These are phyloP conservation scores for Amazona vittata DNA, from an alignment of 2,113 vertebrate species.

Conservation along the genomic window DNA sequence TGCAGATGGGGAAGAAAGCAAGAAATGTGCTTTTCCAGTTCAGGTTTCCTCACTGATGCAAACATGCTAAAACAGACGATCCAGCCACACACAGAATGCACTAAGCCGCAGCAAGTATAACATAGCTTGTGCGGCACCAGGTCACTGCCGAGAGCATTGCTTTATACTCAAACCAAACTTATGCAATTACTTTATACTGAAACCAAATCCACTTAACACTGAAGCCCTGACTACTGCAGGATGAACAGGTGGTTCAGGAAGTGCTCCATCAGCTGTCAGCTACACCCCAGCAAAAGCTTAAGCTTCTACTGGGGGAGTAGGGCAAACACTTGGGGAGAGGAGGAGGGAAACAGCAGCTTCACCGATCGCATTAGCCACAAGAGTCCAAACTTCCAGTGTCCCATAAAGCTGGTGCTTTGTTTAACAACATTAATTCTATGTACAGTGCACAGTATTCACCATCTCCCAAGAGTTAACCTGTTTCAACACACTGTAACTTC, in stretches of 20 bases:
- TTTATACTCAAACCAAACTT: background rate
- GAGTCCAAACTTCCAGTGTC: fast-evolving
- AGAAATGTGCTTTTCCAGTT: background rate
- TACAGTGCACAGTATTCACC: background rate
- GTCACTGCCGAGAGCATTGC: background rate
- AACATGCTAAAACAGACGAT: background rate
- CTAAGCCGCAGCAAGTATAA: background rate
- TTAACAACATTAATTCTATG: background rate
- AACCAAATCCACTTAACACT: background rate
- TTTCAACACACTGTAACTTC: background rate
- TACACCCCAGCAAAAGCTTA: background rate
- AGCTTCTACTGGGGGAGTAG: background rate
- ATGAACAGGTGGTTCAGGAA: background rate
- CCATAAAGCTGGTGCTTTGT: background rate
- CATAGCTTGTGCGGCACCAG: background rate
- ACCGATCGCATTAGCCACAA: background rate
- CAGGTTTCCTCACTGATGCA: background rate
- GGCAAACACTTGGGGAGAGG: background rate
- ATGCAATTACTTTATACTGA: background rate
- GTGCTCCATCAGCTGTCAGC: background rate
- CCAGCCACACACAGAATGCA: background rate
- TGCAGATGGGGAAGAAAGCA: background rate
- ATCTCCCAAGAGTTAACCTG: background rate
- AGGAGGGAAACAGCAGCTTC: background rate
- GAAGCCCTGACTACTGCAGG: background rate